Evolutionary conservation across 2,888 invertebrate genomes (phyloP).

Genomic region (Spodoptera picta): DNA sequence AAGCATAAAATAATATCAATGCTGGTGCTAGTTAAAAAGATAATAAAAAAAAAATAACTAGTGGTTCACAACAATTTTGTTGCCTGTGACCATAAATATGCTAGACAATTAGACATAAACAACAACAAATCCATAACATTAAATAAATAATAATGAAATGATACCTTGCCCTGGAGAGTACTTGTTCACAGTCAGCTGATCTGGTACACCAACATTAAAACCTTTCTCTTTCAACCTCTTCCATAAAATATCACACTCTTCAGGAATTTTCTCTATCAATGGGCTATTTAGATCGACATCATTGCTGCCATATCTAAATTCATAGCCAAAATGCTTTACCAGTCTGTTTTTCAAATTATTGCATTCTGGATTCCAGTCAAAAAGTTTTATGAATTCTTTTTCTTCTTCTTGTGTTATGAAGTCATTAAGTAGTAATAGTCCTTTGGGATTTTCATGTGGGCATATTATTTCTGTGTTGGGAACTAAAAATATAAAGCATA

Average conservation of each 20-base stretch:
- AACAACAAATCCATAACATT: too few species aligned
- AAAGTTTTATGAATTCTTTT: constrained; percentile 85
- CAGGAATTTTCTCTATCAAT: constrained; percentile 91
- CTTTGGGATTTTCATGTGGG: constrained; percentile 88
- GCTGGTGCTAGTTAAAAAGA: too few species aligned
- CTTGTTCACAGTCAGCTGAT: constrained; percentile 95
- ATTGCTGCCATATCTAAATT: constrained; percentile 96
- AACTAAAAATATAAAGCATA: constrained; percentile 67
- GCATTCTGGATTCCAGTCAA: constrained; percentile 84
- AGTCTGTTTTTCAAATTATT: constrained; percentile 92
- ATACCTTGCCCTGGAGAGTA: constrained; percentile 95
- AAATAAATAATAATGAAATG: too few species aligned
- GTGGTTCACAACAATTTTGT: too few species aligned
- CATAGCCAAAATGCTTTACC: constrained; percentile 97
- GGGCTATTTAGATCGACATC: constrained; percentile 93
- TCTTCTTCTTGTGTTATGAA: constrained; percentile 93
- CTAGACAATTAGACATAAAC: too few species aligned
- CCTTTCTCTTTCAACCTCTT: constrained; percentile 82
- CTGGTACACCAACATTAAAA: constrained; percentile 86
- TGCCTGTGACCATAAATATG: too few species aligned
- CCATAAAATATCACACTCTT: constrained; percentile 91
- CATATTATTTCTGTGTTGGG: constrained; percentile 75
- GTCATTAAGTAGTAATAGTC: constrained; percentile 91
- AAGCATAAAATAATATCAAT: too few species aligned
- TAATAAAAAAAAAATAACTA: too few species aligned